These are phyloP conservation scores for Dichetophora obliterata DNA, from an alignment of 2,888 invertebrate species.

Conservation along the genomic window DNA sequence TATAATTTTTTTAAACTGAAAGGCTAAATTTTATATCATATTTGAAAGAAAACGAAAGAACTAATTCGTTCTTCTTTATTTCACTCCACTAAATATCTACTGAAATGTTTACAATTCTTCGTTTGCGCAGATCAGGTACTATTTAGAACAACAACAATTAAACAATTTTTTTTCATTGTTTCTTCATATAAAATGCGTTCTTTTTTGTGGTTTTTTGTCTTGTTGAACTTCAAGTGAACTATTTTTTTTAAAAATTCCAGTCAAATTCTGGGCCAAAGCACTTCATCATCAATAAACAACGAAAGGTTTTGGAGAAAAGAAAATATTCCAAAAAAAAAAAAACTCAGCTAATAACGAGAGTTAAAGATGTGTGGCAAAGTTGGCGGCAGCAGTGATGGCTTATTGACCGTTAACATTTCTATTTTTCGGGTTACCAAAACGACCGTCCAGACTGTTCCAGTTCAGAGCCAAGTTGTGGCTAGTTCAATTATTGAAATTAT, in stretches of 20 bases:
- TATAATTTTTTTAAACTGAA: no score
- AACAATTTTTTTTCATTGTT: conserved; percentile 56
- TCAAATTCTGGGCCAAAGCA: conserved; percentile 57
- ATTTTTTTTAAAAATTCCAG: conserved; percentile 5
- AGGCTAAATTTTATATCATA: no score
- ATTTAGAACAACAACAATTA: conserved; percentile 8
- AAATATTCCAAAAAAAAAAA: neutral
- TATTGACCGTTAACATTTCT: conserved; percentile 14
- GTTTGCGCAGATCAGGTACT: neutral
- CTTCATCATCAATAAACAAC: conserved; percentile 58
- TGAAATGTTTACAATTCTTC: neutral
- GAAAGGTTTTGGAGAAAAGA: neutral
- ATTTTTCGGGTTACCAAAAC: neutral
- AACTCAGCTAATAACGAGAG: neutral
- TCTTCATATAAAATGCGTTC: conserved; percentile 56
- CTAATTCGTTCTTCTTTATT: no score
- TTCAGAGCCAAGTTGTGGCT: conserved; percentile 18
- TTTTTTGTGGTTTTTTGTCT: conserved; percentile 7
- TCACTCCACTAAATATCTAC: no score
- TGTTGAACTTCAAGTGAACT: conserved; percentile 2
- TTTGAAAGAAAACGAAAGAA: no score
- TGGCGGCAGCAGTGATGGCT: neutral
- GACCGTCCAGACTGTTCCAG: neutral
- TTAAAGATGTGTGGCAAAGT: conserved; percentile 1
- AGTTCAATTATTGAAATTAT: conserved; percentile 45